Percentiles rank a stretch among this genome's conserved stretches.
Evolutionary conservation across 2,888 invertebrate genomes (phyloP).

Genomic region (Polydrusus tereticollis): DNA sequence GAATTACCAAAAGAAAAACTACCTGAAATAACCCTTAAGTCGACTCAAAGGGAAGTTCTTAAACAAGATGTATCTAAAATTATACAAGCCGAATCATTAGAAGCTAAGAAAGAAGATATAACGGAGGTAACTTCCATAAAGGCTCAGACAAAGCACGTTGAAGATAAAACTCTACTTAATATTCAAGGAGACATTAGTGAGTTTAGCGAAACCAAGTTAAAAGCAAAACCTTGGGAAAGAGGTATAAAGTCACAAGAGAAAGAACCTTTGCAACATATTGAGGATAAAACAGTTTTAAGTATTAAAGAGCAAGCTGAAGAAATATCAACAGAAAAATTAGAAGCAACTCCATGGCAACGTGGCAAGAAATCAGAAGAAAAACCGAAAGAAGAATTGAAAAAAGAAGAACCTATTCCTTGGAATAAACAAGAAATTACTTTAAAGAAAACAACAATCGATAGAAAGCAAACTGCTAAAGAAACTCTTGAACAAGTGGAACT

Average conservation of each 20-base stretch:
- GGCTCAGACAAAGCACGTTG: constrained; percentile 23
- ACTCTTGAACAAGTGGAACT: constrained; percentile 67
- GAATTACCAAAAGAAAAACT: constrained; percentile 70
- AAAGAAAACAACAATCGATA: constrained; percentile 64
- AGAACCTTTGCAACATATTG: constrained; percentile 20
- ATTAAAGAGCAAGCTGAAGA: constrained; percentile 12
- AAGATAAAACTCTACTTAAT: constrained; percentile 37
- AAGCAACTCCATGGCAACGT: constrained; percentile 48
- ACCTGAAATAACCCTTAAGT: constrained; percentile 62
- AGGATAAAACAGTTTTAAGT: constrained; percentile 15
- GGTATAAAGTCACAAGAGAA: constrained; percentile 7
- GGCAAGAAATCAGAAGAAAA: constrained; percentile 9
- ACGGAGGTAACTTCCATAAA: background rate
- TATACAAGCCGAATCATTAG: background rate
- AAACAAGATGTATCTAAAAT: background rate
- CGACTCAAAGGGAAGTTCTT: background rate
- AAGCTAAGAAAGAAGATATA: background rate
- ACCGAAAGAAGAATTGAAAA: background rate
- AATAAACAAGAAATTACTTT: constrained; percentile 73
- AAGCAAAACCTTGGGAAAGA: constrained; percentile 31
- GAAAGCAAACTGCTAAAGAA: constrained; percentile 69
- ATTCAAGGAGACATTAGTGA: constrained; percentile 29
- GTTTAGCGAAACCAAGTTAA: constrained; percentile 11
- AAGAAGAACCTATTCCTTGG: constrained; percentile 39
- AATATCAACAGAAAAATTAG: background rate